phyloP scores from a whole-genome alignment of 2,797 vertebrate genomes.

The Gobio occitaniae region DNA sequence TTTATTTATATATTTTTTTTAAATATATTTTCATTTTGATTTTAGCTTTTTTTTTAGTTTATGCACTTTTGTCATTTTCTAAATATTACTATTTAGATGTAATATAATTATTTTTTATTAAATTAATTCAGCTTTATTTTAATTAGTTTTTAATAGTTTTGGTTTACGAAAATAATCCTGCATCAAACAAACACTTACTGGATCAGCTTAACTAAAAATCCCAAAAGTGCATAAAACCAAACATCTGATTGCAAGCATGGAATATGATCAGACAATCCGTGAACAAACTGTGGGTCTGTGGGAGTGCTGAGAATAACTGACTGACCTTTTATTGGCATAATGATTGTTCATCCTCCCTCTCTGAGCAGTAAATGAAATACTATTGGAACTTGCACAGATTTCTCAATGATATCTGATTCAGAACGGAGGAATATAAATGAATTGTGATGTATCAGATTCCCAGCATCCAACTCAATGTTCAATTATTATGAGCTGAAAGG shows the following conservation, averaged over 20 bases:
- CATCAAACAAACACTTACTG: background rate
- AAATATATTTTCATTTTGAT: too few species aligned
- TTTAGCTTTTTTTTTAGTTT: too few species aligned
- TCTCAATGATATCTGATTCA: background rate
- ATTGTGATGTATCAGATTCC: background rate
- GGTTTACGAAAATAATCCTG: too few species aligned
- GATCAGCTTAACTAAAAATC: background rate
- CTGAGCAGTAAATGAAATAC: background rate
- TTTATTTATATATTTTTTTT: too few species aligned
- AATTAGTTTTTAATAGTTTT: background rate
- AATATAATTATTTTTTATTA: background rate
- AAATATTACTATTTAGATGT: too few species aligned
- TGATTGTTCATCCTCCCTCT: conserved; percentile 5
- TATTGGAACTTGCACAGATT: background rate
- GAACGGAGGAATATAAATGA: background rate
- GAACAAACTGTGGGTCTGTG: background rate
- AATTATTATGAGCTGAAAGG: conserved; percentile 18
- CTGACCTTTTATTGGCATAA: background rate
- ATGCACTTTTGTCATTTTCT: too few species aligned
- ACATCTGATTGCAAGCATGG: background rate
- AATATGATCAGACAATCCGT: background rate
- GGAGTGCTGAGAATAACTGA: background rate
- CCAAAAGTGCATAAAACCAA: background rate
- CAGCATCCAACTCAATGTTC: background rate
- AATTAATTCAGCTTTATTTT: background rate